Evolutionary conservation across 2,888 invertebrate genomes (phyloP).

Genomic region (Agrilus mali): DNA sequence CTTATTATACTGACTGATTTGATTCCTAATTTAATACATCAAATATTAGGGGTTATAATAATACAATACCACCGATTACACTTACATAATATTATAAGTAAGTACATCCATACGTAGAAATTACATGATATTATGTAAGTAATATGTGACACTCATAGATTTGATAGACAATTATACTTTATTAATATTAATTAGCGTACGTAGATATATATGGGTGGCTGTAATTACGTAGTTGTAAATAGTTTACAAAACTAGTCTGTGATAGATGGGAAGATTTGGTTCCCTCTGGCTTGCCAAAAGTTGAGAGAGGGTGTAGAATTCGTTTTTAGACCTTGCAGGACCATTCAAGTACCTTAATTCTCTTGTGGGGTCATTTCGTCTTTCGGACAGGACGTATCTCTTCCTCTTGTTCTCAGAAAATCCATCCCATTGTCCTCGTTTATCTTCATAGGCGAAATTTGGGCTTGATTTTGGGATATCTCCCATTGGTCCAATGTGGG

Average conservation of each 20-base stretch:
- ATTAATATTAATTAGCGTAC: background rate
- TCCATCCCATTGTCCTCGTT: constrained; percentile 18
- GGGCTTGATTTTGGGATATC: constrained; percentile 6
- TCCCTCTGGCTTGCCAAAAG: constrained; percentile 38
- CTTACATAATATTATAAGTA: too few species aligned
- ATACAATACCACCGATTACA: too few species aligned
- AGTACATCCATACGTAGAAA: too few species aligned
- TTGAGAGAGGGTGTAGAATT: constrained; percentile 47
- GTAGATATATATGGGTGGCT: background rate
- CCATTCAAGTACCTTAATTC: constrained; percentile 30
- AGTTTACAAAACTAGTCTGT: constrained; percentile 47
- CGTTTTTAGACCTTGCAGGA: constrained; percentile 33
- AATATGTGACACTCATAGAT: too few species aligned
- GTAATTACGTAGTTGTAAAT: background rate
- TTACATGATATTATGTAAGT: too few species aligned
- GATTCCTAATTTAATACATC: too few species aligned
- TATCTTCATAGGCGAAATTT: constrained; percentile 23
- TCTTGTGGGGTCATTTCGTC: constrained; percentile 33
- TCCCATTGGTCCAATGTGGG: constrained; percentile 33
- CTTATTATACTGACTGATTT: too few species aligned
- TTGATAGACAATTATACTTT: background rate
- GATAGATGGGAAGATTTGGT: constrained; percentile 45
- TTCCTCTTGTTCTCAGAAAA: constrained; percentile 31
- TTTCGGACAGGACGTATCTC: constrained; percentile 50
- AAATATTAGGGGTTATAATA: too few species aligned